These are phyloP conservation scores for Crematogaster levior DNA, from an alignment of 2,888 invertebrate species.

Conservation along the genomic window DNA sequence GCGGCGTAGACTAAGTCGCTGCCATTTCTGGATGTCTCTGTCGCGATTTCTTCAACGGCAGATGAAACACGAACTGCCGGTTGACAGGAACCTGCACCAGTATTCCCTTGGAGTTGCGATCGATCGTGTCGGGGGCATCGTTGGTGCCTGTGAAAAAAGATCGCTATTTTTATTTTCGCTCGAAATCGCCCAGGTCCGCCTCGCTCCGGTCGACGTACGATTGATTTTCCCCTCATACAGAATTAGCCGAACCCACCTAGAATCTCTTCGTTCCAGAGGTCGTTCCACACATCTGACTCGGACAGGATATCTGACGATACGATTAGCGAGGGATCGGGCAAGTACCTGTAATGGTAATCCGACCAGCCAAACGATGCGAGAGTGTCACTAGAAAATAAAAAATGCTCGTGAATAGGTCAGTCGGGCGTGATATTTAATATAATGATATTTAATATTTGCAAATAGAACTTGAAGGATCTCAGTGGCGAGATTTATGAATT, in stretches of 20 bases:
- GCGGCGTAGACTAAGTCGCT: background rate
- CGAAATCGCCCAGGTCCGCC: background rate
- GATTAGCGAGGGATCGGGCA: constrained; percentile 70
- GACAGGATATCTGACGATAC: constrained; percentile 37
- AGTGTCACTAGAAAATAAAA: constrained; percentile 69
- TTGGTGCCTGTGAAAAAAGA: constrained; percentile 46
- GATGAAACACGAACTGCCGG: constrained; percentile 40
- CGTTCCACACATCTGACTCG: constrained; percentile 54
- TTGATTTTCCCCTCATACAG: background rate
- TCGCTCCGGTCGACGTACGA: background rate
- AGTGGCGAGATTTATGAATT: background rate
- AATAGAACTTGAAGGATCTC: background rate
- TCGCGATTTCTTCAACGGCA: constrained; percentile 6
- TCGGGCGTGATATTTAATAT: background rate
- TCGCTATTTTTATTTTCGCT: background rate
- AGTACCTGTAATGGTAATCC: constrained; percentile 67
- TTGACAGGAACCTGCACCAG: constrained; percentile 53
- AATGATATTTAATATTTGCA: background rate
- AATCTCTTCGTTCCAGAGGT: constrained; percentile 9
- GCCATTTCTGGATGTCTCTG: background rate
- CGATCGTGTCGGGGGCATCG: constrained; percentile 3
- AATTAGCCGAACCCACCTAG: constrained; percentile 36
- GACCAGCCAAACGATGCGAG: constrained; percentile 73
- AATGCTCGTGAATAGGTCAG: background rate
- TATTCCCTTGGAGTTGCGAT: constrained; percentile 46